Conservation (phyloP, 2,888 invertebrate genomes). For the Chrysolina haemoptera region DNA sequence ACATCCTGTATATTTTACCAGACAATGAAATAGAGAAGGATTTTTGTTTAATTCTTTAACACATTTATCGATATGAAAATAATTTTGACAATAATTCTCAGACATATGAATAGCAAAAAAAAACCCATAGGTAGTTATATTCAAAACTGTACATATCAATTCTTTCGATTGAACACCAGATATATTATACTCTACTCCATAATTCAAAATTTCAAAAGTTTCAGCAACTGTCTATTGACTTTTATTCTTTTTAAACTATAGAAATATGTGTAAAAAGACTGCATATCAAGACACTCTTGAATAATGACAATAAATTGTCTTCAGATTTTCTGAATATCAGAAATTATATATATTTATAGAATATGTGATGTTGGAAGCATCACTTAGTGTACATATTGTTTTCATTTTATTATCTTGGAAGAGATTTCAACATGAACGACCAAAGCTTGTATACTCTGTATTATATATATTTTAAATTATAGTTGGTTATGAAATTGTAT, state of each 20-base stretch:
- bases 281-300: not conserved
- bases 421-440: slow-evolving; percentile 56
- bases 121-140: too few species aligned
- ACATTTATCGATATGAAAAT: too few species aligned
- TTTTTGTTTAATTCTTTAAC: too few species aligned
- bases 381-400: slow-evolving; percentile 15
- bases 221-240: not conserved
- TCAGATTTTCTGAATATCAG: slow-evolving; percentile 3
- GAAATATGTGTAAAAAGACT: not conserved
- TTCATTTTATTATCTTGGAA: slow-evolving; percentile 32
- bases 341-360: not conserved
- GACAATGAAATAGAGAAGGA: too few species aligned
- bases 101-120: too few species aligned
- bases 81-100: too few species aligned
- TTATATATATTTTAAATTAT: slow-evolving; percentile 60
- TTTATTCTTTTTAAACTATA: not conserved
- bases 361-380: not conserved
- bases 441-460: slow-evolving; percentile 68
- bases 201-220: too few species aligned
- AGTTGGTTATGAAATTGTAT: slow-evolving; percentile 56
- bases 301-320: slow-evolving; percentile 2
- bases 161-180: too few species aligned
- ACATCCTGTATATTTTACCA: too few species aligned
- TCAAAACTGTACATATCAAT: not conserved
- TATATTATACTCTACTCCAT: too few species aligned